Conservation (phyloP, 1,140 invertebrate species). For the Diabrotica undecimpunctata region DNA sequence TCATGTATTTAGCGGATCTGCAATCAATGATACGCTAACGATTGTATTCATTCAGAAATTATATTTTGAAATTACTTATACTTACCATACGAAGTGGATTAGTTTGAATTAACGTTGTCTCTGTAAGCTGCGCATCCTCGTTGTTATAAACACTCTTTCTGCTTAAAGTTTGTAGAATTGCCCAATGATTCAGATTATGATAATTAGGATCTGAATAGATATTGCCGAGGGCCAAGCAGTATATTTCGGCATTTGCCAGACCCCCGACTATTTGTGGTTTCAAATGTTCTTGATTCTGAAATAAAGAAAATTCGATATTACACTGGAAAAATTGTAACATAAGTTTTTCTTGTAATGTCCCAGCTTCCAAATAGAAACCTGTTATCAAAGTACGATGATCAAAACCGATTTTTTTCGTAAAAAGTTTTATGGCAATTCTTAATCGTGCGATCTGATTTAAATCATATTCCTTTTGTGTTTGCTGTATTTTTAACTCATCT, state of each 20-base stretch:
- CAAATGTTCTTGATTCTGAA: conserved; percentile 86
- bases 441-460: too few species aligned
- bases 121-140: conserved; percentile 86
- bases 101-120: conserved; percentile 93
- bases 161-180: conserved; percentile 86
- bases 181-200: conserved; percentile 91
- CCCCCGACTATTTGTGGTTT: conserved; percentile 90
- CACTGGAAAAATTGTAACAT: neutral
- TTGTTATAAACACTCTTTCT: conserved; percentile 86
- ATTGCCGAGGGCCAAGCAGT: conserved; percentile 91
- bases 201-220: conserved; percentile 97
- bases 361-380: too few species aligned
- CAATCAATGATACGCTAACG: too few species aligned
- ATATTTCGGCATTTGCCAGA: conserved; percentile 92
- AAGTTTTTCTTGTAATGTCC: too few species aligned
- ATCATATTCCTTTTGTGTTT: too few species aligned
- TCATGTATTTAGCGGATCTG: too few species aligned
- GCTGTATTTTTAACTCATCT: too few species aligned
- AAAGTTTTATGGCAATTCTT: too few species aligned
- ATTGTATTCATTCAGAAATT: too few species aligned
- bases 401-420: too few species aligned
- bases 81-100: conserved; percentile 92
- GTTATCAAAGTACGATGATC: too few species aligned
- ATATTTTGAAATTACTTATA: neutral
- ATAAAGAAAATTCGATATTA: conserved; percentile 28